Percentiles rank a stretch among this genome's conserved stretches.
phyloP scores from a whole-genome alignment of 2,113 vertebrate genomes.

The Daubentonia madagascariensis region DNA sequence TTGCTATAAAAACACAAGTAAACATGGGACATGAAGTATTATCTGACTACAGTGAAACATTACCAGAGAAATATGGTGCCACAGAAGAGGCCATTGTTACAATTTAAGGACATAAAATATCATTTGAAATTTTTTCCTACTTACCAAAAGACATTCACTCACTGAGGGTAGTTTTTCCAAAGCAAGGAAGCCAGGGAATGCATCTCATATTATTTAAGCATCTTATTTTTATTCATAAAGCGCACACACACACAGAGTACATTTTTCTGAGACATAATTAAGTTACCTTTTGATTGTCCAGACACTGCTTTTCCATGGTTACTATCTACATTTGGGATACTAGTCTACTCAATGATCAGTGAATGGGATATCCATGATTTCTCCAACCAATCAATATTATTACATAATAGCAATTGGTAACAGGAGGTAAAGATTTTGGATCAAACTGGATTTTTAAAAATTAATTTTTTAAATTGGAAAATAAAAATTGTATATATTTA shows the following conservation, averaged over 20 bases:
- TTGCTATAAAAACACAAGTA: constrained; percentile 83
- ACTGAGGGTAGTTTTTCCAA: not conserved
- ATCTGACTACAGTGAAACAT: not conserved
- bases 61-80: not conserved
- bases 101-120: not conserved
- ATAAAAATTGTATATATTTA: not conserved
- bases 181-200: not conserved
- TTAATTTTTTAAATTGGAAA: not conserved
- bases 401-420: not conserved
- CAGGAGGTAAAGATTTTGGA: constrained; percentile 4
- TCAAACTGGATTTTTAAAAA: not conserved
- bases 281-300: constrained; percentile 6
- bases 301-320: constrained; percentile 16
- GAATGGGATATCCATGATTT: not conserved
- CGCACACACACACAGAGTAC: not conserved
- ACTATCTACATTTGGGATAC: not conserved
- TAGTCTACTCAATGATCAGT: not conserved
- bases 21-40: constrained; percentile 11
- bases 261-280: constrained; percentile 22
- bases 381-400: not conserved
- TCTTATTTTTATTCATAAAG: constrained; percentile 10
- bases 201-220: not conserved
- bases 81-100: not conserved
- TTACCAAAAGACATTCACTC: constrained; percentile 46
- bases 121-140: constrained; percentile 7